Evolutionary conservation across 2,888 invertebrate species (phyloP).

Genomic region (Agelastica alni): DNA sequence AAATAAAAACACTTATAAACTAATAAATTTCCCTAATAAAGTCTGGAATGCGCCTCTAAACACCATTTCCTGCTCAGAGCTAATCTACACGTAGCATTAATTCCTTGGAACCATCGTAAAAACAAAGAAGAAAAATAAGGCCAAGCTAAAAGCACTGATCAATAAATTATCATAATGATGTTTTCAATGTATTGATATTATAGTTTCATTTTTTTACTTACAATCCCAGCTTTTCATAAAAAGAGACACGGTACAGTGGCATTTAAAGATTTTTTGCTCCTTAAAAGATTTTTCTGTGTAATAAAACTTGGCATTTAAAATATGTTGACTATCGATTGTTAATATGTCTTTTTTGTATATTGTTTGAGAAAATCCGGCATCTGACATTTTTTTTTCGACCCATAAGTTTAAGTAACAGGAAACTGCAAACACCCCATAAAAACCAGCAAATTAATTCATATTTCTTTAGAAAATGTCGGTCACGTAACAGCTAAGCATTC

Average conservation of each 20-base stretch:
- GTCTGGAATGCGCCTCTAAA: conserved; percentile 6
- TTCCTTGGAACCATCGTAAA: not conserved
- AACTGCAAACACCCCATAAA: conserved; percentile 15
- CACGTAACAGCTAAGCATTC: conserved; percentile 17
- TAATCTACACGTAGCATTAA: conserved; percentile 13
- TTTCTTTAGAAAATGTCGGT: conserved; percentile 12
- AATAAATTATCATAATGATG: too few relatives aligned
- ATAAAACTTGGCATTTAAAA: too few relatives aligned
- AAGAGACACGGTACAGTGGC: too few relatives aligned
- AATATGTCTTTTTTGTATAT: too few relatives aligned
- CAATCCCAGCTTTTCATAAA: too few relatives aligned
- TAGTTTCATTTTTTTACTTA: too few relatives aligned
- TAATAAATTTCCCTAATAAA: conserved; percentile 14
- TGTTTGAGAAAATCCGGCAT: too few relatives aligned
- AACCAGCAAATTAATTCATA: conserved; percentile 20
- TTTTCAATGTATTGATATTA: too few relatives aligned
- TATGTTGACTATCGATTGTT: too few relatives aligned
- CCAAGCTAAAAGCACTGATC: not conserved
- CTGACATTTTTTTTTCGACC: too few relatives aligned
- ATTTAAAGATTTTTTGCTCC: too few relatives aligned
- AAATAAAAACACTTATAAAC: conserved; percentile 1
- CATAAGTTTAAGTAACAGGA: conserved; percentile 4
- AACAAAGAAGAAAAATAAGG: not conserved
- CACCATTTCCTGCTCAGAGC: conserved; percentile 10
- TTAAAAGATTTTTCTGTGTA: too few relatives aligned